Evolutionary conservation across 2,113 vertebrate genomes (phyloP).

Genomic region (Peromyscus leucopus): DNA sequence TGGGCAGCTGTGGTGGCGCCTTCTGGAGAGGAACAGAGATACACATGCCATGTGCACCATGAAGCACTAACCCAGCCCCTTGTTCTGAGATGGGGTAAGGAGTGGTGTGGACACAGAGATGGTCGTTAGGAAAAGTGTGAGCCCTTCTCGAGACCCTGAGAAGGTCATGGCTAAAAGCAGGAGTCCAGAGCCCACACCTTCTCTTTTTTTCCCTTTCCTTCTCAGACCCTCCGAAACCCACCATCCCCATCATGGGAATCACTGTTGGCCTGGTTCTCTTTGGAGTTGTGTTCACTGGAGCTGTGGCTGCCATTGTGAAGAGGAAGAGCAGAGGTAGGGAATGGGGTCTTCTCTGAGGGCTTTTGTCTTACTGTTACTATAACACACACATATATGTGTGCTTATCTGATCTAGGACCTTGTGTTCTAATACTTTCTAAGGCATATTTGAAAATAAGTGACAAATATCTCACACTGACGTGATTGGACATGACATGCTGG

Average conservation of each 20-base stretch:
- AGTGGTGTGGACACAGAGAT: neutral
- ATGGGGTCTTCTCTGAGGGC: neutral
- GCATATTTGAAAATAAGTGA: neutral
- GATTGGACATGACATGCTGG: neutral
- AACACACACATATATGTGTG: neutral
- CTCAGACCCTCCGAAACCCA: neutral
- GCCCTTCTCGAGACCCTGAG: neutral
- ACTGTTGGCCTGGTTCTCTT: neutral
- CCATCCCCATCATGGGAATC: neutral
- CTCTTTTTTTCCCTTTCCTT: neutral
- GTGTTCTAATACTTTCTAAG: neutral
- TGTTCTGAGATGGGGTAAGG: neutral
- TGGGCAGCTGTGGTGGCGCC: neutral
- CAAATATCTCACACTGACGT: neutral
- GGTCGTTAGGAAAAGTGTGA: neutral
- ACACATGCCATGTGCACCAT: neutral
- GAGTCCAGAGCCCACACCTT: neutral
- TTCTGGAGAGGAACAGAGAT: constrained; percentile 6
- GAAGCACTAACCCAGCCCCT: neutral
- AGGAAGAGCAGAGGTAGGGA: neutral
- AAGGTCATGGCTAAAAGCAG: neutral
- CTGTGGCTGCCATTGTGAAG: too few relatives aligned
- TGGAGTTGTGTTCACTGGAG: neutral
- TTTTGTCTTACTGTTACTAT: neutral
- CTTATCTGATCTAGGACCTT: neutral